phyloP scores from a whole-genome alignment of 2,113 vertebrate species.

The Onychostruthus taczanowskii region DNA sequence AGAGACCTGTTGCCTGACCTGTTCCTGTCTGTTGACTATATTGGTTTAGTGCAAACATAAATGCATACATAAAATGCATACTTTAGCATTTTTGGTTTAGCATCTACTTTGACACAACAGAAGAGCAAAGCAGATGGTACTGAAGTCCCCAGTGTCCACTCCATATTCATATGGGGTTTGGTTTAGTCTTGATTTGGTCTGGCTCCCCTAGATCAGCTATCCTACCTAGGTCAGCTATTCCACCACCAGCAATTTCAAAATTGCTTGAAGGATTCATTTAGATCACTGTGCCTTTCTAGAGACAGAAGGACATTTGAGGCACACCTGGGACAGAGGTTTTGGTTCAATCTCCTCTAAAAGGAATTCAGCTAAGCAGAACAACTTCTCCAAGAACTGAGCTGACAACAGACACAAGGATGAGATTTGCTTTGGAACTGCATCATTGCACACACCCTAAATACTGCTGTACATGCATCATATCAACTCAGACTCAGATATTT shows the following conservation, averaged over 20 bases:
- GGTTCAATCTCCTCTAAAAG: not conserved
- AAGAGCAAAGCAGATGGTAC: not conserved
- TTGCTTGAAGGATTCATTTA: not conserved
- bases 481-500: not conserved
- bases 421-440: not conserved
- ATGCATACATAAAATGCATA: too few species aligned
- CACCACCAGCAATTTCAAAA: not conserved
- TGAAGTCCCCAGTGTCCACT: not conserved
- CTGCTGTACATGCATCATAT: not conserved
- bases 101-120: not conserved
- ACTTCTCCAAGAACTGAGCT: not conserved
- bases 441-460: not conserved
- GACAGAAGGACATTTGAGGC: not conserved
- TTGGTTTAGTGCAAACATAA: too few species aligned
- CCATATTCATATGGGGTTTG: not conserved
- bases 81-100: not conserved
- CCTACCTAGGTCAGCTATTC: not conserved
- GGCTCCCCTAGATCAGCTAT: not conserved
- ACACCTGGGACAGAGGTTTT: not conserved
- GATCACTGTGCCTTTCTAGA: not conserved
- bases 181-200: not conserved
- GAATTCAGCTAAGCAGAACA: not conserved
- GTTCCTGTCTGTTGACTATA: not conserved
- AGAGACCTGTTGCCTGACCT: not conserved
- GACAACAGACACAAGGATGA: not conserved